Evolutionary conservation across 64 coral and sea anemone species (phyloP).

Genomic region (Platygyra sinensis): DNA sequence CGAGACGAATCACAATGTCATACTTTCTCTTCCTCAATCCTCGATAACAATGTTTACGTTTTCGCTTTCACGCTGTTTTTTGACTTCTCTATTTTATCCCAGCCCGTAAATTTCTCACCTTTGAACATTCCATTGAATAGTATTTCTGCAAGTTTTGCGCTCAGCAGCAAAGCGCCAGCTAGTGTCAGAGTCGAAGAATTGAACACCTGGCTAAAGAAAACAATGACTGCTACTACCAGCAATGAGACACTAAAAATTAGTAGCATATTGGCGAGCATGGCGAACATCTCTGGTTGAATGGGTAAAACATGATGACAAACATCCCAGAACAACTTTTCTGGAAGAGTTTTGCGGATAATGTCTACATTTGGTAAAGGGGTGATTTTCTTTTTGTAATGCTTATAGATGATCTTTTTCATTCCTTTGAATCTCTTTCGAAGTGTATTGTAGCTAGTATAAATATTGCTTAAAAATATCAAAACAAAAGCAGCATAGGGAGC

Average conservation of each 20-base stretch:
- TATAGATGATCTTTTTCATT: not conserved
- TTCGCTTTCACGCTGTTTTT: no score
- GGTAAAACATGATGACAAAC: not conserved
- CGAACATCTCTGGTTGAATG: not conserved
- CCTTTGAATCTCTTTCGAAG: no score
- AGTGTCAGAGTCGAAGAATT: not conserved
- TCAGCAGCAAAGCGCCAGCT: not conserved
- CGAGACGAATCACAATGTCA: no score
- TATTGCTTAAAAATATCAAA: no score
- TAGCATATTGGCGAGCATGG: not conserved
- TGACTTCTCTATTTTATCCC: no score
- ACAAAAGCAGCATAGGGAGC: no score
- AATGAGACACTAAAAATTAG: not conserved
- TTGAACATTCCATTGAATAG: no score
- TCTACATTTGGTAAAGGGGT: not conserved
- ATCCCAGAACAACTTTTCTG: not conserved
- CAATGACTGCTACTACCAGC: not conserved
- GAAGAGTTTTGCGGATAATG: not conserved
- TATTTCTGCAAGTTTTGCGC: no score
- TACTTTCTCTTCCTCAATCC: no score
- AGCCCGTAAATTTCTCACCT: no score
- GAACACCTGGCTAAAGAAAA: not conserved
- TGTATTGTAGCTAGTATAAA: no score
- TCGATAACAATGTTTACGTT: no score
- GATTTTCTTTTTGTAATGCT: not conserved